Percentiles rank a stretch among this genome's conserved stretches.
Evolutionary conservation across 2,113 vertebrate genomes (phyloP).

Genomic region (Physeter macrocephalus): DNA sequence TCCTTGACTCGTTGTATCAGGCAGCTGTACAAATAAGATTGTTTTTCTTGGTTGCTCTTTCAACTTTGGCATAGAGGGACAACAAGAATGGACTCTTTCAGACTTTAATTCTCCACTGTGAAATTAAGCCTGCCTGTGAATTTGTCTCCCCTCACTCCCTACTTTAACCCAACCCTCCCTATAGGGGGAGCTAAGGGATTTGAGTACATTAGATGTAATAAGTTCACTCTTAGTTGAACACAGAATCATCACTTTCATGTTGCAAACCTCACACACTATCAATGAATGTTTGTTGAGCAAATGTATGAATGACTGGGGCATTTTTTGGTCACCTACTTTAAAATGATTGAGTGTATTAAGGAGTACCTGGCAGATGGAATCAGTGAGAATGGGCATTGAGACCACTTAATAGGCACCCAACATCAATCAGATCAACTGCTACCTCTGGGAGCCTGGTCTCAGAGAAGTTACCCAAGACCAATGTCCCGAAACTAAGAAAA

Average conservation of each 20-base stretch:
- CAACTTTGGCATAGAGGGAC: background rate
- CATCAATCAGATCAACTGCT: background rate
- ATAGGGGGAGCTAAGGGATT: background rate
- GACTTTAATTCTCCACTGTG: background rate
- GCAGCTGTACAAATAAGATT: background rate
- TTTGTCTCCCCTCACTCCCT: background rate
- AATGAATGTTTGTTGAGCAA: background rate
- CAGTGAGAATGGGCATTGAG: background rate
- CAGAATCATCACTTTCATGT: background rate
- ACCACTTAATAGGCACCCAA: background rate
- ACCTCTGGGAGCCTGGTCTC: background rate
- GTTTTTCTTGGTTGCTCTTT: background rate
- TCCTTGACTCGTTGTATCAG: background rate
- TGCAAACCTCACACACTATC: background rate
- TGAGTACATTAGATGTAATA: background rate
- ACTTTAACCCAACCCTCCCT: background rate
- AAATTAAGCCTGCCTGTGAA: background rate
- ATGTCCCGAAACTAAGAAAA: conserved; percentile 32
- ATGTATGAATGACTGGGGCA: background rate
- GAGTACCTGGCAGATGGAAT: no score
- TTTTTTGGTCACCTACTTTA: background rate
- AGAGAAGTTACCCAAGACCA: conserved; percentile 29
- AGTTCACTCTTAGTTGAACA: background rate
- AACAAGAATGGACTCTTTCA: background rate
- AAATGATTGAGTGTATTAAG: background rate